Percentiles rank a stretch among this genome's conserved stretches.
These are phyloP conservation scores for Elachura formosa DNA, from an alignment of 2,113 vertebrate genomes.

Conservation along the genomic window DNA sequence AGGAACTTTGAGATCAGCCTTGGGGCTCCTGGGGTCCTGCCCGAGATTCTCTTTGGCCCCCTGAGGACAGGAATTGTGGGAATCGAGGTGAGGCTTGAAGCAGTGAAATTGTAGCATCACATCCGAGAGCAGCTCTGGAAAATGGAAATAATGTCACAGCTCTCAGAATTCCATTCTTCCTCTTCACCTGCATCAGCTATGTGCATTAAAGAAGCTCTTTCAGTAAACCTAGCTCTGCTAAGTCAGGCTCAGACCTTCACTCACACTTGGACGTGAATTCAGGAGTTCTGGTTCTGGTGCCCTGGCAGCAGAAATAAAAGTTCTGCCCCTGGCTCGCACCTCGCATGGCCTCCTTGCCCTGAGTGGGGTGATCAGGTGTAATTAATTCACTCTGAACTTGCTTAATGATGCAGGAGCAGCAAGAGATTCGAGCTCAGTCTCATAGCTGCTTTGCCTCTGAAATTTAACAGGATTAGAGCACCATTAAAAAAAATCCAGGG, in stretches of 20 bases:
- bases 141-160: not conserved
- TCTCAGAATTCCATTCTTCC: not conserved
- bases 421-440: not conserved
- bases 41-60: not conserved
- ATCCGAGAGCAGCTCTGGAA: not conserved
- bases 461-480: slow-evolving; percentile 14
- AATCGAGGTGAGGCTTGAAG: not conserved
- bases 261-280: not conserved
- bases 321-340: not conserved
- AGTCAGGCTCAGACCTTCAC: not conserved
- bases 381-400: slow-evolving; percentile 20
- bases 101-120: not conserved
- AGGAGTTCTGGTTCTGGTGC: not conserved
- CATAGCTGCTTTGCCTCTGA: not conserved
- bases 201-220: not conserved
- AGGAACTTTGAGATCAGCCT: not conserved
- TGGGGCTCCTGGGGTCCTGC: not conserved
- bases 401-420: slow-evolving; percentile 3
- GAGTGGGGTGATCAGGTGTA: not conserved
- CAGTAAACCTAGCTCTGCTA: not conserved
- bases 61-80: not conserved
- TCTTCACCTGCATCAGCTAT: not conserved
- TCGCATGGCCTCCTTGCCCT: not conserved
- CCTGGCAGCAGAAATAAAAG: not conserved
- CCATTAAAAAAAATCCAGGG: not conserved